Base-by-base conservation (phyloP, 2,888 invertebrate species). In the Lobophora halterata region DNA sequence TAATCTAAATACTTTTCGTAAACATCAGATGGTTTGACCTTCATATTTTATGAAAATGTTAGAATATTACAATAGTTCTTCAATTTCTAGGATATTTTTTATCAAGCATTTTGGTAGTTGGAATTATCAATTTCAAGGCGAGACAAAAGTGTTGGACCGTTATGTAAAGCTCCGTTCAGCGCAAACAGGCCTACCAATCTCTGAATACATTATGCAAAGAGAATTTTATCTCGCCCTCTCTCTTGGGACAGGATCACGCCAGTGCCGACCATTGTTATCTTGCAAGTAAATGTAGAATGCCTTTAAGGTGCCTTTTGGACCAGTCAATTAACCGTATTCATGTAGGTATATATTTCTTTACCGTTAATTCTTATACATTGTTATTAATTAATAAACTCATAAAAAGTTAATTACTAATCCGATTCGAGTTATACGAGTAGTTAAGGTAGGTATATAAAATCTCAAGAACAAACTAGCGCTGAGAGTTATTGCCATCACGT, bases 171-270 rank as follows among this genome's bases (percentile, higher is more conserved):
- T 58, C 52, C 58, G 52, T 62, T 46, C 51, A 60, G 65, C 55
- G 56, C 61, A 67, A 70, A 69, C 62, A 65, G 59, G 56, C 61
- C 67, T 57, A 58, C 60, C 9, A 23, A 30, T 25, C 30, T 32
- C 53, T 44, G 61, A 54, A 74, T 74, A 70, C 55, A 71, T 76
- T 71, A 76, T 77, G 68, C 68, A 71, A 69, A 69, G 60, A 55
- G 65, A 71, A 71, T 72, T 39, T 73, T 71, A 70, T 71, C 66
- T 65, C 54, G 46, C 56, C 61, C 49, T 49, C 52, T 56, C 54
- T 60, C 51, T 62, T 58, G 57, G 29, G 52, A 50, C 61, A 58
- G 60, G 55, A 66, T 58, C 50, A 49, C 53, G 51, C 49, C 49
- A 50, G 58, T 62, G n/a, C n/a, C n/a, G 63, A 57, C 49, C 58